Base-by-base conservation (phyloP, 2,888 invertebrate species). In the Platerodrilus igneus region DNA sequence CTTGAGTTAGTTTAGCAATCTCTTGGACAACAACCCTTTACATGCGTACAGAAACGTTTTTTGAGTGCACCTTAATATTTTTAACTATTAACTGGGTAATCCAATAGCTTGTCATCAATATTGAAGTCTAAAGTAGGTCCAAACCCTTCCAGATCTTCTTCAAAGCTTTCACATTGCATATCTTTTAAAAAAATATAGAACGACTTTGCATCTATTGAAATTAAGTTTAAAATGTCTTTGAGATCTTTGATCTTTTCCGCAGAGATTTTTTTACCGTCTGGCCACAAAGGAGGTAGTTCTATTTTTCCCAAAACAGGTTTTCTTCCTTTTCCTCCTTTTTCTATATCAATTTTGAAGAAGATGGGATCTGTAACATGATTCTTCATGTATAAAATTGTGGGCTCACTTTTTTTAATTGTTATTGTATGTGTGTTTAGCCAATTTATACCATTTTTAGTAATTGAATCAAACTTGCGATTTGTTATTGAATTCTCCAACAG, bases 371-470 rank as follows among this genome's bases (percentile, higher is more conserved):
- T 34, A 16, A 34, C 25, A 15, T 34, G 10, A 10, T 23, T 34
- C 17, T 34, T 23, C 23, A 15, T 34, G 9, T 35, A 17, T 38
- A 15, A 4, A 17, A 17, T 34, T 13, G 23, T 13, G 10, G 46
- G 40, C 4, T 41, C n/a, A 18, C 42, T 37, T 40, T 27, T 40
- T 35, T 10, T 34, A 19, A 30, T 29, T 17, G 9, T 32, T 29
- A 48, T 48, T 42, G 28, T 41, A 34, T 14, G 40, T 26, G 32
- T 17, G 18, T 43, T 34, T 9, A 49, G 32, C 48, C 52, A 50
- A 17, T 21, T 37, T 21, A 50, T 48, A n/a, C 38, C 36, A 7
- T 39, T 16, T 37, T 48, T 37, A 10, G 34, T 30, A n/a, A n/a
- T n/a, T 32, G n/a, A 27, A 36, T 46, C 41, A 40, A 5, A 40